Conservation (phyloP, 2,113 vertebrate genomes). For the Tragelaphus buxtoni region DNA sequence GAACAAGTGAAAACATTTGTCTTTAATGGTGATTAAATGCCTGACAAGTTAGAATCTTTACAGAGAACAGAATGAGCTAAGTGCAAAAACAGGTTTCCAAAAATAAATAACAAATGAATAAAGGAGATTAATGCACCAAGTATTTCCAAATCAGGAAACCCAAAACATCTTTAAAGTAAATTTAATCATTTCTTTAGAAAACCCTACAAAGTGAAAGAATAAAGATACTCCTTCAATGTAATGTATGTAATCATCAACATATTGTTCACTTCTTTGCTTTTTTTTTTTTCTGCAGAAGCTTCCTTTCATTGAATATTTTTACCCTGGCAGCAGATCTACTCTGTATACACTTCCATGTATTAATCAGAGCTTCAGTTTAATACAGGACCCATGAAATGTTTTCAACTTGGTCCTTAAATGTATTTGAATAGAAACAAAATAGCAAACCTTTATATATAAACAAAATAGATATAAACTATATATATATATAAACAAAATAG, state of each 20-base stretch:
- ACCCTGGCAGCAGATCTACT: neutral
- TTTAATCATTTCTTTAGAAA: neutral
- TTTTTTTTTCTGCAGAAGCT: neutral
- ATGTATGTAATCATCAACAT: neutral
- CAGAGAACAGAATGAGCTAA: conserved; percentile 65
- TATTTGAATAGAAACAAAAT: neutral
- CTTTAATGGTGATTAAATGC: conserved; percentile 60
- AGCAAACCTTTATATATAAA: neutral
- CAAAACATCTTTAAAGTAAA: neutral
- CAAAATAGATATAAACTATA: neutral
- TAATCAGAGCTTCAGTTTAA: neutral
- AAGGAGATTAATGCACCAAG: neutral
- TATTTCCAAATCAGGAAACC: neutral
- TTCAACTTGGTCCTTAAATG: neutral
- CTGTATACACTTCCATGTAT: neutral
- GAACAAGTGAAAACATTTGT: conserved; percentile 58
- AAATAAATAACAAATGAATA: conserved; percentile 28
- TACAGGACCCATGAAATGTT: neutral
- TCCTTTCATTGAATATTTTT: neutral
- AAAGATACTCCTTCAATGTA: neutral
- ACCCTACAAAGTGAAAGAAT: neutral
- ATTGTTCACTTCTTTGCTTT: neutral
- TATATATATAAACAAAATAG: neutral
- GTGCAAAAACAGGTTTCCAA: conserved; percentile 48
- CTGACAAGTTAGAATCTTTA: conserved; percentile 54